phyloP scores from a whole-genome alignment of 2,888 invertebrate genomes.

The Philereme vetulata region DNA sequence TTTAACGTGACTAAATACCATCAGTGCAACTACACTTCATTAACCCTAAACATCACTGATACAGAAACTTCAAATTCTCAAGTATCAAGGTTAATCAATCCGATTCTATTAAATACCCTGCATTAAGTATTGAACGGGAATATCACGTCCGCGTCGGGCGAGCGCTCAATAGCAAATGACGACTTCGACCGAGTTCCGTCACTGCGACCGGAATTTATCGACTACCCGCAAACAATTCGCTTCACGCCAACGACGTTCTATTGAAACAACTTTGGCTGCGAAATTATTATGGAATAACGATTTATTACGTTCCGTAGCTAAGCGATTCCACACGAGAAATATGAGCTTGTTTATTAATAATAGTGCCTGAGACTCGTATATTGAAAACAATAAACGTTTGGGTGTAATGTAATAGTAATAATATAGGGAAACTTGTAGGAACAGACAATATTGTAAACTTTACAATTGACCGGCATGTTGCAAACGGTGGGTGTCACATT shows the following conservation, averaged over 20 bases:
- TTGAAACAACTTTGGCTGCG: conserved; percentile 47
- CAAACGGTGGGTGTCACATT: conserved; percentile 20
- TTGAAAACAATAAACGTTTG: conserved; percentile 40
- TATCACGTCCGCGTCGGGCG: conserved; percentile 44
- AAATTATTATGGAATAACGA: conserved; percentile 46
- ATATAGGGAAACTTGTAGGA: conserved; percentile 35
- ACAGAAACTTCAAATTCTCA: not conserved
- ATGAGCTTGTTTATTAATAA: conserved; percentile 36
- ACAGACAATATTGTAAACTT: conserved; percentile 41
- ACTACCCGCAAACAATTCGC: conserved; percentile 64
- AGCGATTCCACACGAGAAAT: conserved; percentile 27
- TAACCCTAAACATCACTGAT: too few species aligned
- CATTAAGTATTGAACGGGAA: conserved; percentile 42
- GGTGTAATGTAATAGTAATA: conserved; percentile 22
- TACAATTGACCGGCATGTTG: conserved; percentile 27
- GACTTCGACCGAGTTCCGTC: conserved; percentile 59
- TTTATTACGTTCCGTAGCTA: conserved; percentile 35
- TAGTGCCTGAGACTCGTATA: conserved; percentile 38
- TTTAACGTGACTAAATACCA: too few species aligned
- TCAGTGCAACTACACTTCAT: too few species aligned
- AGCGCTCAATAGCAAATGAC: conserved; percentile 57
- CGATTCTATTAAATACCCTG: not conserved
- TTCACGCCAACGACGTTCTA: conserved; percentile 45
- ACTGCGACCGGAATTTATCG: conserved; percentile 62
- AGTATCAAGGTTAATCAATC: conserved; percentile 6